Percentiles rank a stretch among this genome's conserved stretches.
These are phyloP conservation scores for Drosophila phalerata DNA, from an alignment of 2,888 invertebrate genomes.

Conservation along the genomic window DNA sequence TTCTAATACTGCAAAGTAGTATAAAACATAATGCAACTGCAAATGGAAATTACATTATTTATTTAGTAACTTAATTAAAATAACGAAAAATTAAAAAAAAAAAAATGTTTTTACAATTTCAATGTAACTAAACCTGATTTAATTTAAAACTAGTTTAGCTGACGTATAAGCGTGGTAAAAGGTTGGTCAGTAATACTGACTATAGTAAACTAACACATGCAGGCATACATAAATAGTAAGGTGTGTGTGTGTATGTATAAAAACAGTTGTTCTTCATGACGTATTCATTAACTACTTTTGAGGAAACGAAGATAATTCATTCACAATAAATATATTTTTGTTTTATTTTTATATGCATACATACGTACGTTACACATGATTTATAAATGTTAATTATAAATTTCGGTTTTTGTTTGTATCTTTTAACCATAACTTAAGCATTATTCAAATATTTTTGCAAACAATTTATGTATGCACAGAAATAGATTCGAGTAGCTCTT, in stretches of 20 bases:
- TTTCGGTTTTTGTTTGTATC: background rate
- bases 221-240: background rate
- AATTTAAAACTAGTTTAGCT: too few species aligned
- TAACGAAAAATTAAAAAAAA: too few species aligned
- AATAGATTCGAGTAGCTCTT: constrained; percentile 26
- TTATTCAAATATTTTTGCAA: constrained; percentile 1
- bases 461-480: constrained; percentile 5
- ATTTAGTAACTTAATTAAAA: too few species aligned
- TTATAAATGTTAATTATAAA: too few species aligned
- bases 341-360: background rate
- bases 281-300: constrained; percentile 53
- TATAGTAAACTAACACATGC: constrained; percentile 4
- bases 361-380: too few species aligned
- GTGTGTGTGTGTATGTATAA: background rate
- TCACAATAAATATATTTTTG: constrained; percentile 1
- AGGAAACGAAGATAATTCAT: constrained; percentile 15
- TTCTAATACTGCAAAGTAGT: too few species aligned
- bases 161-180: background rate
- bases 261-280: constrained; percentile 19
- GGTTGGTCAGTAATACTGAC: constrained; percentile 1
- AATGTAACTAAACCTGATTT: too few species aligned
- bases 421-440: background rate
- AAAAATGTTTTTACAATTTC: too few species aligned
- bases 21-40: too few species aligned
- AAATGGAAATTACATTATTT: too few species aligned